A percentile compares a stretch with the other conserved stretches of the same genome.
These are phyloP conservation scores for Bos javanicus DNA, from an alignment of 2,113 vertebrate genomes.

Conservation along the genomic window DNA sequence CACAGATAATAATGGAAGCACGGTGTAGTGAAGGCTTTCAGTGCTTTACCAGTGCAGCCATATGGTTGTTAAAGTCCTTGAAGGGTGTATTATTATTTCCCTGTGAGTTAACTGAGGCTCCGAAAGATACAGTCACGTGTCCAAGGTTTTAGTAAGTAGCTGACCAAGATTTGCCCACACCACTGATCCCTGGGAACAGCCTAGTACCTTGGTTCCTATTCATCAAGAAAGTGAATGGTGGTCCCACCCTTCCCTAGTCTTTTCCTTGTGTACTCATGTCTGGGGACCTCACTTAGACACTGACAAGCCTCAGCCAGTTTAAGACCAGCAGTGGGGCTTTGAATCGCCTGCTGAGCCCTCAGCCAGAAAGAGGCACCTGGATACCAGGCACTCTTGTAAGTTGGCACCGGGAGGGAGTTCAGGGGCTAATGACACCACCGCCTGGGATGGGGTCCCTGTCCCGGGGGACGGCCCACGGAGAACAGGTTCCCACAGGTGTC, in stretches of 20 bases:
- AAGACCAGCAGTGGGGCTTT: not conserved
- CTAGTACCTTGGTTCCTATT: not conserved
- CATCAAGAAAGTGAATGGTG: not conserved
- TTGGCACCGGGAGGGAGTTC: accelerated
- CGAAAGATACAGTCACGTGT: not conserved
- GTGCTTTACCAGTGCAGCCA: not conserved
- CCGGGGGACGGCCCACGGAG: no score
- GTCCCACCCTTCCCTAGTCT: not conserved
- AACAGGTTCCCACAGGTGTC: not conserved
- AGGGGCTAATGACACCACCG: not conserved
- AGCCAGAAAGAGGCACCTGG: not conserved
- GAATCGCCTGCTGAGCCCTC: not conserved
- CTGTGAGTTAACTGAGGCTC: not conserved
- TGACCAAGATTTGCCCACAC: not conserved
- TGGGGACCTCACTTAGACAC: not conserved
- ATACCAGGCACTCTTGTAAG: not conserved
- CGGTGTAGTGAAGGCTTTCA: not conserved
- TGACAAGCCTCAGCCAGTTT: no score
- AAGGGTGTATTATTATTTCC: not conserved
- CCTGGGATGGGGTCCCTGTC: not conserved
- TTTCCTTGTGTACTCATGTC: not conserved
- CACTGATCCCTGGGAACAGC: no score
- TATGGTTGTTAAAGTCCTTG: not conserved
- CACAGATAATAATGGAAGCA: not conserved
- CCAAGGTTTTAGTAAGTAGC: not conserved